These are phyloP conservation scores for Todiramphus saurophagus DNA, from an alignment of 2,113 vertebrate genomes.

Conservation along the genomic window DNA sequence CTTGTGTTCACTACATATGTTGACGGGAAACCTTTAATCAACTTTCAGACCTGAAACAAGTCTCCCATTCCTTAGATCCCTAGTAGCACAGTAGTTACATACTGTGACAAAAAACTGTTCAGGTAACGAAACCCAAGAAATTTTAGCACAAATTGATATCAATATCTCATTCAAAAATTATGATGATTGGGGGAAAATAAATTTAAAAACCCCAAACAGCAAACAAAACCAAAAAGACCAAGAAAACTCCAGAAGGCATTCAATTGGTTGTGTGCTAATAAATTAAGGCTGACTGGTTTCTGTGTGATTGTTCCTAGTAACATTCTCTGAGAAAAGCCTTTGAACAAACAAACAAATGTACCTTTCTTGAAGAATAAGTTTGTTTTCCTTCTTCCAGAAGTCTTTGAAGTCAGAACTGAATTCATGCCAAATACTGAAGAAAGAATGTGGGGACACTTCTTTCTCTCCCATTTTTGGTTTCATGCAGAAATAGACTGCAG, in stretches of 20 bases:
- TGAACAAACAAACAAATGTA: slow-evolving; percentile 73
- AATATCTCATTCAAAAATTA: background rate
- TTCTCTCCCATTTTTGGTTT: slow-evolving; percentile 94
- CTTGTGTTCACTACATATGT: background rate
- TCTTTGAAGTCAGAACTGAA: slow-evolving; percentile 98
- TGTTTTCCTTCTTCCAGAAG: slow-evolving; percentile 97
- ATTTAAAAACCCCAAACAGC: background rate
- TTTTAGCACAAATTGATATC: background rate
- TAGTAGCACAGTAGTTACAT: background rate
- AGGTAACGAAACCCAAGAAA: background rate
- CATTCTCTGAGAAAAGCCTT: slow-evolving; percentile 46
- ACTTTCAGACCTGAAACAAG: background rate
- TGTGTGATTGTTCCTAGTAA: background rate
- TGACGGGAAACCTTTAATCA: background rate
- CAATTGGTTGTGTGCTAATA: background rate
- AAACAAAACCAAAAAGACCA: background rate
- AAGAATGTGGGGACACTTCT: slow-evolving; percentile 89
- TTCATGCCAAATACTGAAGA: slow-evolving; percentile 96
- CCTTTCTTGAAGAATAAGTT: slow-evolving; percentile 93
- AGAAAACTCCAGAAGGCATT: background rate
- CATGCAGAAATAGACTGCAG: slow-evolving; percentile 89
- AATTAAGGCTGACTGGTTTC: slow-evolving; percentile 11
- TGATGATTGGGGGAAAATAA: background rate
- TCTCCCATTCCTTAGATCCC: background rate
- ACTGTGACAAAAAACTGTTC: background rate